These are phyloP conservation scores for Hydropotes inermis DNA, from an alignment of 2,113 vertebrate species.

Conservation along the genomic window DNA sequence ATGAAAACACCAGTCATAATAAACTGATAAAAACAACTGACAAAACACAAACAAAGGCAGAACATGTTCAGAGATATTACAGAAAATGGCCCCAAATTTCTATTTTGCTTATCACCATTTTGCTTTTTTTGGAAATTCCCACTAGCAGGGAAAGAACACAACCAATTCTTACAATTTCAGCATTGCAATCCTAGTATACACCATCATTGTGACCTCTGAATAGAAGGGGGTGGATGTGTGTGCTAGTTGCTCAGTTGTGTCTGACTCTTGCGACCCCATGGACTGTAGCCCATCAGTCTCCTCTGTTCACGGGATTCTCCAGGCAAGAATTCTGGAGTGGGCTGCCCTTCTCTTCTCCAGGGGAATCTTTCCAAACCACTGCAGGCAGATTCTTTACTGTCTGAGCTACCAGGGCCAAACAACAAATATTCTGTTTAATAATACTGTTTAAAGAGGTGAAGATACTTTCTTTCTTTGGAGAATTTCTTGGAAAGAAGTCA, in stretches of 20 bases:
- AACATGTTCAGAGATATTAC: not conserved
- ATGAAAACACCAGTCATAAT: not conserved
- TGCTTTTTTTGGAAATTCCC: not conserved
- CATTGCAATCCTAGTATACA: not conserved
- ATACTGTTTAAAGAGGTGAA: not conserved
- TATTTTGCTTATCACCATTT: not conserved
- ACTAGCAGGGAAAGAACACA: not conserved
- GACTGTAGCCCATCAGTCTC: not conserved
- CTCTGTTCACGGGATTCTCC: not conserved
- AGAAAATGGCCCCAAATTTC: not conserved
- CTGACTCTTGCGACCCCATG: accelerated
- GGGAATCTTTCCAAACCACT: not conserved
- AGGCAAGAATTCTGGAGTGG: not conserved
- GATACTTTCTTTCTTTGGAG: not conserved
- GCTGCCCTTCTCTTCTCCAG: not conserved
- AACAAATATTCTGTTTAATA: not conserved
- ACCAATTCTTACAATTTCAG: not conserved
- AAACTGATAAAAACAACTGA: not conserved
- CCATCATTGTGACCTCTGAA: not conserved
- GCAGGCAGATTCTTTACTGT: not conserved
- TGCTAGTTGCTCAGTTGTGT: accelerated
- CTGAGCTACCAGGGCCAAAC: not conserved
- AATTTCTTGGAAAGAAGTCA: not conserved
- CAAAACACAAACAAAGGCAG: not conserved
- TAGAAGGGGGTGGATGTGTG: accelerated